These are phyloP conservation scores for Odocoileus virginianus DNA, from an alignment of 2,113 vertebrate species.

Conservation along the genomic window DNA sequence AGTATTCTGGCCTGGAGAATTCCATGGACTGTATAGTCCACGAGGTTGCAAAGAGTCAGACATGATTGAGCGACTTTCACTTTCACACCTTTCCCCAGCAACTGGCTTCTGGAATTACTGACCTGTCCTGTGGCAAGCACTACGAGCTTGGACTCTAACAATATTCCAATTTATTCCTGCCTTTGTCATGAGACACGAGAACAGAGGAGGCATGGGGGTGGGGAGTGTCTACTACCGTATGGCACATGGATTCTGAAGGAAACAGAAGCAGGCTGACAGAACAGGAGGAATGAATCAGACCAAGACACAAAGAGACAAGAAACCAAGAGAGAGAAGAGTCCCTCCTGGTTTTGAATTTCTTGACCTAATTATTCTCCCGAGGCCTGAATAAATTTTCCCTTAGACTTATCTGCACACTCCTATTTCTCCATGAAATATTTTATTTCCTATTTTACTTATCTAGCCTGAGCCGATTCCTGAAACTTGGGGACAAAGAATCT, in stretches of 20 bases:
- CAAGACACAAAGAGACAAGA: background rate
- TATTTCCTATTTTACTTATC: background rate
- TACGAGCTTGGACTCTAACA: background rate
- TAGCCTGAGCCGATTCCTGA: background rate
- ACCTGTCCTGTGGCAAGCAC: background rate
- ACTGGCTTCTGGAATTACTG: background rate
- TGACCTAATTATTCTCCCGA: background rate
- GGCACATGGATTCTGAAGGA: fast-evolving
- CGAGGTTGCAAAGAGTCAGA: background rate
- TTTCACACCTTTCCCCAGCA: background rate
- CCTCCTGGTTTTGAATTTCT: background rate
- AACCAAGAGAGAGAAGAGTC: background rate
- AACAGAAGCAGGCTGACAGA: fast-evolving
- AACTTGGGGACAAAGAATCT: background rate
- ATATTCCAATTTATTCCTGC: background rate
- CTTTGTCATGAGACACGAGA: fast-evolving
- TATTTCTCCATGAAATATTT: background rate
- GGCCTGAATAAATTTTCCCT: background rate
- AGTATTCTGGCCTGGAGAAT: background rate
- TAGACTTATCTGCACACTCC: background rate
- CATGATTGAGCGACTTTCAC: background rate
- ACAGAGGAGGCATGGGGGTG: fast-evolving
- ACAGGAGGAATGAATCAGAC: fast-evolving
- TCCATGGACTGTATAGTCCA: background rate
- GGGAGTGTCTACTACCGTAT: fast-evolving